These are phyloP conservation scores for Dyspetes luteomarginatus DNA, from an alignment of 2,888 invertebrate genomes.

Conservation along the genomic window DNA sequence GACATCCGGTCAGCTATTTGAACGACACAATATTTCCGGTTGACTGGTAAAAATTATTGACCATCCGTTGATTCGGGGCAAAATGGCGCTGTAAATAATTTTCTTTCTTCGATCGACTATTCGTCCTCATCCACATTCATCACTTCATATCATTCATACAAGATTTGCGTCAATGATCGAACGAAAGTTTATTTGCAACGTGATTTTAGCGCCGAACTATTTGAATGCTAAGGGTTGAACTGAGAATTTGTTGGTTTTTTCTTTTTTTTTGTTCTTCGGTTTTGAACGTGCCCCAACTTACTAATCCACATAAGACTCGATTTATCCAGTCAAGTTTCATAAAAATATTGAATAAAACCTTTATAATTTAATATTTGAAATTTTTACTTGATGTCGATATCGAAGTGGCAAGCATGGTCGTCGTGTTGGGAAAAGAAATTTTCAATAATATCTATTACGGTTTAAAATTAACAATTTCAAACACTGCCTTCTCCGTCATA, in stretches of 20 bases:
- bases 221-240: slow-evolving; percentile 5
- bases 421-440: neutral
- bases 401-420: neutral
- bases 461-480: slow-evolving; percentile 19
- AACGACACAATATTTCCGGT: too few relatives aligned
- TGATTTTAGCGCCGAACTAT: slow-evolving; percentile 32
- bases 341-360: slow-evolving; percentile 41
- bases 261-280: neutral
- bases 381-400: slow-evolving; percentile 17
- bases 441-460: neutral
- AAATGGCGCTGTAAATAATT: slow-evolving; percentile 34
- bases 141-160: slow-evolving; percentile 81
- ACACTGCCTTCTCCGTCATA: slow-evolving; percentile 39
- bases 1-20: neutral
- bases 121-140: slow-evolving; percentile 79
- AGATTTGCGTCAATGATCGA: slow-evolving; percentile 80
- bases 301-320: too few relatives aligned
- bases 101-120: slow-evolving; percentile 76
- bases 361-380: slow-evolving; percentile 45
- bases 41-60: too few relatives aligned
- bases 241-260: slow-evolving; percentile 26
- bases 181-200: slow-evolving; percentile 38
- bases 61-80: slow-evolving; percentile 39
- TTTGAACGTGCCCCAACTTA: too few relatives aligned
- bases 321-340: too few relatives aligned